Evolutionary conservation across 2,888 invertebrate genomes (phyloP), one percentile per base, ranked within the genome.

Genomic region (Phlogophora meticulosa): DNA sequence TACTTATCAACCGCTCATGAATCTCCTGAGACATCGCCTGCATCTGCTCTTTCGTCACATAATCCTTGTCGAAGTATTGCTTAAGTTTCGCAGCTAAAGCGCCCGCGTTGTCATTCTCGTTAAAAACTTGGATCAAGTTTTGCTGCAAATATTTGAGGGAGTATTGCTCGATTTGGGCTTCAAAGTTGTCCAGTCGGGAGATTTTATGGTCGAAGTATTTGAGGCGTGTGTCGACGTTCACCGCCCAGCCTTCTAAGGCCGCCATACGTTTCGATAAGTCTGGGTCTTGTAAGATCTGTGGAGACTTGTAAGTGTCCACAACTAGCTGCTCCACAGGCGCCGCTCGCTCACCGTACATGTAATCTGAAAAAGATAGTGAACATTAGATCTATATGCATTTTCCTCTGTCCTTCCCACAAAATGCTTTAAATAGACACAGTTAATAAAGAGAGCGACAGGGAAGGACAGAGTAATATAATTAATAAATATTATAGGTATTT

Each of bases 21-120:
- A 95, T 88, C 60, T 93, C 92, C 56, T 87, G 86, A 88, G 96
- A 87, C 62, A 94, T 82, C 0, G 88, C 84, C 82, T 97, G 96
- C 80, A 97, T 90, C 75, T 96, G 96, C n/a, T 96, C 95, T 80
- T 96, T 97, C 7, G 96, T 96, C 15, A 97, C 92, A 74, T 97
- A 97, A 53, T 96, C 93, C 45, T 95, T 94, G 60, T 96, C 96
- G 60, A 97, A 96, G 93, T 96, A 96, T 2, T 91, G 90, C 70
- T 96, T 96, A n/a, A 97, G 82, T 60, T 96, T 96, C 20, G 96
- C 92, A 4, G 96, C 91, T 10, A 96, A 81, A 0, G 84, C 87
- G 1, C 89, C 91, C 36, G 88, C 91, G 62, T 93, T 93, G 24
- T 92, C 89, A 38, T 93, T 91, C 15, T 93, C 52, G n/a, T 64